Percentiles rank a stretch among this genome's conserved stretches.
These are phyloP conservation scores for Hypothenemus hampei DNA, from an alignment of 1,140 invertebrate genomes.

Conservation along the genomic window DNA sequence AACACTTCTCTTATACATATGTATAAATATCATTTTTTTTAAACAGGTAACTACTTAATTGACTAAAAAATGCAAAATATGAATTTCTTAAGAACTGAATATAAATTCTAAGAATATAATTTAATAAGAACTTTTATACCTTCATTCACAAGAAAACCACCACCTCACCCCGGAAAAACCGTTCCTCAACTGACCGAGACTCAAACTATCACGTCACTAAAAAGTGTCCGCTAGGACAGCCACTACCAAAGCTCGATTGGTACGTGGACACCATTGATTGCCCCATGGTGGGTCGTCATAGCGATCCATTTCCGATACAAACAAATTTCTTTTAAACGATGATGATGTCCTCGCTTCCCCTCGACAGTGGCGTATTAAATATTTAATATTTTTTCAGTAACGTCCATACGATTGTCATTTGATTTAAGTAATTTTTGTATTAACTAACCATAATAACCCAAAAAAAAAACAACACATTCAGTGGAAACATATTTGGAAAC, in stretches of 20 bases:
- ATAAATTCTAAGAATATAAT: no score
- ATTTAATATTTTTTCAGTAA: not conserved
- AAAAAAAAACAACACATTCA: not conserved
- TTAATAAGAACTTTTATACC: no score
- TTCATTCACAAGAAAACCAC: not conserved
- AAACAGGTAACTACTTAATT: no score
- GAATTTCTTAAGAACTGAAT: not conserved
- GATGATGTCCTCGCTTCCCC: conserved; percentile 2
- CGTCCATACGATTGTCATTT: not conserved
- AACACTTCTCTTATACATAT: no score
- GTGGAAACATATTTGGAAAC: no score
- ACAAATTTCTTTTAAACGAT: conserved; percentile 26
- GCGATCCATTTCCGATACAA: conserved; percentile 40
- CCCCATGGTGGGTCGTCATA: conserved; percentile 37
- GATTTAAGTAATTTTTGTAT: not conserved
- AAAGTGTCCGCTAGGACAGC: conserved; percentile 34
- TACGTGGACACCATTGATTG: conserved; percentile 44
- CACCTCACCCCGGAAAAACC: conserved; percentile 31
- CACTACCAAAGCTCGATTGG: conserved; percentile 30
- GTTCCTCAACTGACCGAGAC: conserved; percentile 39
- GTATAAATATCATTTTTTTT: no score
- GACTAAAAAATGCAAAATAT: not conserved
- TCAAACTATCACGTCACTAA: conserved; percentile 39
- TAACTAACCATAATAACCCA: not conserved
- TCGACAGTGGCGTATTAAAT: not conserved